Percentiles rank a stretch among this genome's conserved stretches.
phyloP scores from a whole-genome alignment of 1,140 invertebrate genomes.

The Oppia nitens region DNA sequence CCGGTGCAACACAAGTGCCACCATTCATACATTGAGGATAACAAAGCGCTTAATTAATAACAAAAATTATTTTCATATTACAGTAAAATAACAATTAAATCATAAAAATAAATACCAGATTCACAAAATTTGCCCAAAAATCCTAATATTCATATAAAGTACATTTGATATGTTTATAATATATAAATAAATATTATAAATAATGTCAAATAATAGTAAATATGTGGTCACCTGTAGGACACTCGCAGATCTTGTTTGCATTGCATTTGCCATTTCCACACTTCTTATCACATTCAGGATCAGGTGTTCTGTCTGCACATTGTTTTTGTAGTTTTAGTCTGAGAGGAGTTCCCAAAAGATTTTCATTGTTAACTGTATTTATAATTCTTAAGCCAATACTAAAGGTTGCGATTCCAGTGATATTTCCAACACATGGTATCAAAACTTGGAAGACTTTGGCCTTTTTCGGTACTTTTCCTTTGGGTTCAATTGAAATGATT shows the following conservation, averaged over 20 bases:
- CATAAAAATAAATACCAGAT: too few species aligned
- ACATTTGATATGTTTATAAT: background rate
- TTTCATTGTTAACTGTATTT: constrained; percentile 47
- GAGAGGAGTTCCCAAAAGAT: constrained; percentile 67
- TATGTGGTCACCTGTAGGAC: constrained; percentile 71
- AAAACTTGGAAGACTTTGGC: constrained; percentile 81
- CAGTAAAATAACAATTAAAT: too few species aligned
- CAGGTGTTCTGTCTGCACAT: constrained; percentile 74
- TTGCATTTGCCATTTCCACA: constrained; percentile 66
- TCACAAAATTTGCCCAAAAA: constrained; percentile 15
- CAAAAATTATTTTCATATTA: too few species aligned
- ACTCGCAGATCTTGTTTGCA: constrained; percentile 60
- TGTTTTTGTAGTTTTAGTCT: constrained; percentile 77
- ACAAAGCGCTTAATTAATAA: constrained; percentile 67
- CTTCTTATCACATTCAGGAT: constrained; percentile 69
- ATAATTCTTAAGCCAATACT: constrained; percentile 71
- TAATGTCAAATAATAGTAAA: too few species aligned
- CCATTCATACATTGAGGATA: constrained; percentile 84
- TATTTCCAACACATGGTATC: constrained; percentile 72
- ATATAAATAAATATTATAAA: too few species aligned
- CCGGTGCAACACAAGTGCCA: constrained; percentile 70
- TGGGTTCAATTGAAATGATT: constrained; percentile 63
- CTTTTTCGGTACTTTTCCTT: constrained; percentile 60
- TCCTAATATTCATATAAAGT: background rate
- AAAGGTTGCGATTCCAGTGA: constrained; percentile 69